These are phyloP conservation scores for Oryzias dopingdopingensis DNA, from an alignment of 2,797 vertebrate species.

Conservation along the genomic window DNA sequence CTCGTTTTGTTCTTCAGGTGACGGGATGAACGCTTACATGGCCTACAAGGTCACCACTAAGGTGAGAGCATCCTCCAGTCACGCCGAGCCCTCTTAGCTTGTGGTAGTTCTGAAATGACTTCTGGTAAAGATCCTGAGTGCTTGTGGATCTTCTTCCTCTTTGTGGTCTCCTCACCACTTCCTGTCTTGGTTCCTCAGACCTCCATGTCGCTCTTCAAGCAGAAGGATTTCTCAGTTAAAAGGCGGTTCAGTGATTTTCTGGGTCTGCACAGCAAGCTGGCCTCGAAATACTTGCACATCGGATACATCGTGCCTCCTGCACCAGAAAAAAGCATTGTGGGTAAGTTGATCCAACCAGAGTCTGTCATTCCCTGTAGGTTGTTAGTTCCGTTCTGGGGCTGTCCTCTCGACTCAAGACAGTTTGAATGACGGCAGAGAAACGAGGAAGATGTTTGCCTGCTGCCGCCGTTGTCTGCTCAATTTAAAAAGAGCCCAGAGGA, in stretches of 20 bases:
- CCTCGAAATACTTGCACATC: conserved; percentile 91
- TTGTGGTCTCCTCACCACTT: neutral
- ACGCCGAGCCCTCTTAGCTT: too few species aligned
- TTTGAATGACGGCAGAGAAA: too few species aligned
- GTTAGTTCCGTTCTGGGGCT: too few species aligned
- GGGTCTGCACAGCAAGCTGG: conserved; percentile 93
- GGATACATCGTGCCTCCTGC: conserved; percentile 95
- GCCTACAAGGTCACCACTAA: conserved; percentile 94
- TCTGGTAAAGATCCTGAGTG: too few species aligned
- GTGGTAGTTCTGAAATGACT: neutral
- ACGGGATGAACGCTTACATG: conserved; percentile 98
- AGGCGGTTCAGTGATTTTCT: conserved; percentile 97
- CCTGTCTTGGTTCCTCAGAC: conserved; percentile 69
- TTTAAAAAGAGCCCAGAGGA: too few species aligned
- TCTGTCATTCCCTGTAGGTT: too few species aligned
- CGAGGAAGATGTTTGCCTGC: too few species aligned
- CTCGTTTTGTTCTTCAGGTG: conserved; percentile 78
- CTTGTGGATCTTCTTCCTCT: too few species aligned
- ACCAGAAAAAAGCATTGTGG: conserved; percentile 98
- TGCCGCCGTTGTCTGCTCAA: too few species aligned
- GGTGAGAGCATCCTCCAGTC: conserved; percentile 62
- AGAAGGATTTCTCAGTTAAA: conserved; percentile 88
- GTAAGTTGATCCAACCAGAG: conserved; percentile 73
- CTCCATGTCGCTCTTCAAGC: conserved; percentile 86
- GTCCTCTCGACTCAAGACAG: too few species aligned